Evolutionary conservation across 2,113 vertebrate genomes (phyloP).

Genomic region (Polypterus senegalus): DNA sequence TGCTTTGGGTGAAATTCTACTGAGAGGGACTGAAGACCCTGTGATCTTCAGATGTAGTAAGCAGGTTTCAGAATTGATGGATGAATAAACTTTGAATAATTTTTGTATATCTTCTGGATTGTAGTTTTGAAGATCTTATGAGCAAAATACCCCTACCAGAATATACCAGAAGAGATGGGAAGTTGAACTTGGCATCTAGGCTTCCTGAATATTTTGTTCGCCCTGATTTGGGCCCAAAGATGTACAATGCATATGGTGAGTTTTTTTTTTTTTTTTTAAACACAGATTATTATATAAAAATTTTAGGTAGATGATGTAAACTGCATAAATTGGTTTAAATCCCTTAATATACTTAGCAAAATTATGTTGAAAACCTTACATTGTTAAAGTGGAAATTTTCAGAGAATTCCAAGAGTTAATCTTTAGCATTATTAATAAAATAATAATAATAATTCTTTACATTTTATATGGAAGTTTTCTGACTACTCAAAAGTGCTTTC

Average conservation of each 20-base stretch:
- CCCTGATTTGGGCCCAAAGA: slow-evolving; percentile 60
- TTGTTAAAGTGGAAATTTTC: no score
- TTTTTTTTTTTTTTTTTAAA: not conserved
- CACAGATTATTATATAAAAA: not conserved
- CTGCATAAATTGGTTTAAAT: not conserved
- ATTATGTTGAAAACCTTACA: no score
- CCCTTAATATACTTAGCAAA: no score
- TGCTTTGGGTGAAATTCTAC: no score
- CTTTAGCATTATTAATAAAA: no score
- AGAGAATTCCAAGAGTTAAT: no score
- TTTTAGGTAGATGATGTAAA: not conserved
- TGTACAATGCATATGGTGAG: slow-evolving; percentile 67
- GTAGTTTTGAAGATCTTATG: slow-evolving; percentile 64
- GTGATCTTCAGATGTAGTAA: no score
- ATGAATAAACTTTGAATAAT: not conserved
- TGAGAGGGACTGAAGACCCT: no score
- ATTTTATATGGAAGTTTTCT: no score
- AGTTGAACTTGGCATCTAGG: slow-evolving; percentile 57
- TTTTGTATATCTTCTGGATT: not conserved
- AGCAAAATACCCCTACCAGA: slow-evolving; percentile 61
- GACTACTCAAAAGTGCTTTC: no score
- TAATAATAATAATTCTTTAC: no score
- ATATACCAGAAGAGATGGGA: slow-evolving; percentile 58
- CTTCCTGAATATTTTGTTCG: slow-evolving; percentile 62
- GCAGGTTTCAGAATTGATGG: no score